Evolutionary conservation across 2,888 invertebrate genomes (phyloP), one percentile per base, ranked within the genome.

Genomic region (Drosophila longiperda): DNA sequence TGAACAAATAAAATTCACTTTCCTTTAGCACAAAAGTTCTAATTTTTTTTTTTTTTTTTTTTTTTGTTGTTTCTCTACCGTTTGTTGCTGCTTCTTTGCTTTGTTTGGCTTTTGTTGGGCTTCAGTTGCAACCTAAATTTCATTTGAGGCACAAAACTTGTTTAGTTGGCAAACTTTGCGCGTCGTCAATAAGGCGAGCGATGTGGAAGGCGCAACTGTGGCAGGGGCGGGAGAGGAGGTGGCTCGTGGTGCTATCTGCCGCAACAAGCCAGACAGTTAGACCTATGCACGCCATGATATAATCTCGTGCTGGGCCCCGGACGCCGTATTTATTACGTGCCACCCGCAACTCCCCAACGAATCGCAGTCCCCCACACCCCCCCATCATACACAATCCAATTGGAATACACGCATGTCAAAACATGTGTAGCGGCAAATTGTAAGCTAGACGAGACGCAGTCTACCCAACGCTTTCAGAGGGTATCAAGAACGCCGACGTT

Each of bases 41-140:
- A 86, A 87, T 89, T 86, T 87, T 89, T 85, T 74, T 65, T 53
- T 55, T n/a, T 63, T 45, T 55, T n/a, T 63, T 45, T 36, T 45
- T 49, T 42, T 33, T 61, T 49, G 40, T 62, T 38, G 55, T 66
- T 57, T 49, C 68, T 75, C 57, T 79, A 54, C 6, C 59, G 34
- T 36, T 63, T 33, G 45, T 33, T 78, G 62, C 57, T 70, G 62
- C 48, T 72, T 66, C 66, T 77, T 79, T 89, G 78, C 81, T 88
- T 83, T 88, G 77, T 86, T 87, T 87, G 62, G 87, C 73, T 80
- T 82, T 88, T 85, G 88, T 87, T 87, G 72, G 89, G 90, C 88
- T 87, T 87, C 90, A 76, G 87, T 86, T 90, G 89, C 90, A 88
- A 90, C 89, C 87, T 90, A 90, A 88, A 88, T 90, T 88, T 90